Base-by-base conservation (phyloP, 2,888 invertebrate species). In the Parnassius glacialis region DNA sequence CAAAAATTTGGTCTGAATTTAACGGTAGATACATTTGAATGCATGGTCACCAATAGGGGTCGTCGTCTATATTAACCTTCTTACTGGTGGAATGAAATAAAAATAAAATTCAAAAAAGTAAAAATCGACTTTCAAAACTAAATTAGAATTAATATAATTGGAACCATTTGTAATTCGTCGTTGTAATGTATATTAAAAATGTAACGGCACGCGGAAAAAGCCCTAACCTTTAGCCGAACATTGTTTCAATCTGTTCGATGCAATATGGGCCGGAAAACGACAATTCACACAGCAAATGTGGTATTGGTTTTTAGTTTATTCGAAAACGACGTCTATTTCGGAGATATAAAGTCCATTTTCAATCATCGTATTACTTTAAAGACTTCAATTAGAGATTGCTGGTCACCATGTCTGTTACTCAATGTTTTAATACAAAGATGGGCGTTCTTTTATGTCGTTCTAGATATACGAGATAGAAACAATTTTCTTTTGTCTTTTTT, bases 201-300 rank as follows among this genome's bases (percentile, higher is more conserved):
- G 10, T 13, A 9, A 48, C 13, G 13, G 13, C 16, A 48, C 9
- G 10, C 1, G 1, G 16, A n/a, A 20, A 13, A 47, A 13, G 13
- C 13, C 9, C 48, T 48, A 48, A 48, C 48, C 13, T 48, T 13
- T 48, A 48, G 11, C 2, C 48, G 52, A 12, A 57, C 16, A 47
- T 53, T 53, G 62, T 57, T 53, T 16, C 62, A 57, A 53, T 62
- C 57, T 50, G 62, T 62, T 57, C 52, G 57, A 53, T 53, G 57
- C 57, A 50, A 57, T 48, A 48, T 43, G 42, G 53, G 44, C 57
- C 62, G 62, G 62, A 62, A 62, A 57, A 53, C 42, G 50, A 53
- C 57, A 62, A 62, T 62, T 62, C 57, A 57, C 53, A 11, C 10
- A 16, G 52, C 53, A 48, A 57, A 57, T 57, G 57, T 52, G 47